Evolutionary conservation across 2,797 vertebrate genomes (phyloP).

Genomic region (Semotilus atromaculatus): DNA sequence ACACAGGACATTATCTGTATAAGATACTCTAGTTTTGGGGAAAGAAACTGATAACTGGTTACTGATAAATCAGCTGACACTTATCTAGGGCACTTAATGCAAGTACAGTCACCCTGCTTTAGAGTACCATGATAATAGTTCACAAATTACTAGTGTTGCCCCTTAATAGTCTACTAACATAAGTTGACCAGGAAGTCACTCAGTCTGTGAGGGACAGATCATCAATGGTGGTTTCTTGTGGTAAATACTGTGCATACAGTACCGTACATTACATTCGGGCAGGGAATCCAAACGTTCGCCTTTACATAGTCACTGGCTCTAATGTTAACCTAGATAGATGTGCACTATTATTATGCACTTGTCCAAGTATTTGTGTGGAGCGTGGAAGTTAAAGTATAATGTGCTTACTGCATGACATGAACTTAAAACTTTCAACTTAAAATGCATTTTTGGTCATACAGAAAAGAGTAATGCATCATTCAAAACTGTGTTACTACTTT

Average conservation of each 20-base stretch:
- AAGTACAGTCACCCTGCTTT: too few species aligned
- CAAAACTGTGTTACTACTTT: neutral
- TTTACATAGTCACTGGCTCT: too few species aligned
- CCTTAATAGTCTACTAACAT: neutral
- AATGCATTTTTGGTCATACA: neutral
- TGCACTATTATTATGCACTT: neutral
- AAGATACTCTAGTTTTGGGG: neutral
- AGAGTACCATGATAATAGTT: neutral
- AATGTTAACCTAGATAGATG: too few species aligned
- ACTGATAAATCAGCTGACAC: neutral
- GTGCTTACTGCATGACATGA: neutral
- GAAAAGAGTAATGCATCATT: neutral
- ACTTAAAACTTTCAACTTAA: neutral
- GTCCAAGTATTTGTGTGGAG: neutral
- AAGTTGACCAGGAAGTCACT: neutral
- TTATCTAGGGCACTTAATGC: neutral
- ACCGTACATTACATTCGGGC: neutral
- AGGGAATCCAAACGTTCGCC: neutral
- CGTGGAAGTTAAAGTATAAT: neutral
- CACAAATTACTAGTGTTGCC: neutral
- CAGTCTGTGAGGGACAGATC: neutral
- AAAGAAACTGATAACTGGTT: neutral
- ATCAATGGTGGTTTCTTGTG: neutral
- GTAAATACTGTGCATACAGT: neutral
- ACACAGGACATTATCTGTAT: neutral